These are phyloP conservation scores for Falco punctatus DNA, from an alignment of 2,113 vertebrate species.

Conservation along the genomic window DNA sequence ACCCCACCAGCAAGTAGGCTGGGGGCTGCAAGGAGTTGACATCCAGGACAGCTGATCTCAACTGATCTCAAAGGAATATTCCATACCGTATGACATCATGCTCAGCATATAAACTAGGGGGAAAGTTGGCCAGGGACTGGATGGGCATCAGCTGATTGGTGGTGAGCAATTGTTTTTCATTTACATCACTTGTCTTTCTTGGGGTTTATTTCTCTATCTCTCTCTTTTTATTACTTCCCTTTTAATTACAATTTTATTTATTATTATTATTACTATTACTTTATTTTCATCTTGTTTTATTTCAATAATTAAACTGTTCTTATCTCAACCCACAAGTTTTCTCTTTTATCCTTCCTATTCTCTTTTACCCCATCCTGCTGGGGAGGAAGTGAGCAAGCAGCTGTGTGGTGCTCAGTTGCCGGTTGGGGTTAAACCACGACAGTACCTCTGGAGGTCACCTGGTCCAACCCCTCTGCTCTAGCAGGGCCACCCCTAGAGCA, in stretches of 20 bases:
- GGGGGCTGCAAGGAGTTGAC: background rate
- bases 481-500: background rate
- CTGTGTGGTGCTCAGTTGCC: background rate
- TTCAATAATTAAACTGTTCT: background rate
- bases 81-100: fast-evolving
- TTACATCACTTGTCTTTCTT: background rate
- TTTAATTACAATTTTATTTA: background rate
- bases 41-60: background rate
- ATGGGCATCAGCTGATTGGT: background rate
- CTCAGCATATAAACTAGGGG: background rate
- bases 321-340: background rate
- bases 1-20: background rate
- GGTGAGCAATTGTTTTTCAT: background rate
- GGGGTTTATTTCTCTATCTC: background rate
- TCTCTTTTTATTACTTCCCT: background rate
- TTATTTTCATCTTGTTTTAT: background rate
- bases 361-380: background rate
- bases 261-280: background rate
- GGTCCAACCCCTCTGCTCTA: background rate
- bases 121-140: background rate
- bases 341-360: background rate
- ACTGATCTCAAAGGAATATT: background rate
- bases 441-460: background rate
- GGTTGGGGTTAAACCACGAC: background rate
- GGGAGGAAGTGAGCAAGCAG: background rate